A percentile compares a stretch with the other conserved stretches of the same genome.
These are phyloP conservation scores for Megamerina dolium DNA, from an alignment of 2,888 invertebrate species.

Conservation along the genomic window DNA sequence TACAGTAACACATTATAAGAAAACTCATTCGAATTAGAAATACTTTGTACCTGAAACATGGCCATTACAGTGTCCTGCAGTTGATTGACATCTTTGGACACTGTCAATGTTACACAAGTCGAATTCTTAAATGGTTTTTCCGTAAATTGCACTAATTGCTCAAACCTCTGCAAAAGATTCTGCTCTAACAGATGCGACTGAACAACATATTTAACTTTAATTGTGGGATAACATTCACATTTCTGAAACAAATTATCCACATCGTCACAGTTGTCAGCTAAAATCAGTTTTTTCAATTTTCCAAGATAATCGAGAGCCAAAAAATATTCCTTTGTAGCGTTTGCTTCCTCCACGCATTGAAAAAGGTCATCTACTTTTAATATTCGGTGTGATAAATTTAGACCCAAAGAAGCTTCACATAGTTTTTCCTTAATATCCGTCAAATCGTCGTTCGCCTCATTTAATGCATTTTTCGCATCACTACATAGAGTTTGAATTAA, in stretches of 20 bases:
- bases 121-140: constrained; percentile 44
- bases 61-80: constrained; percentile 43
- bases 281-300: constrained; percentile 38
- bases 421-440: constrained; percentile 54
- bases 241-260: constrained; percentile 36
- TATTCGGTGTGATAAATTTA: constrained; percentile 46
- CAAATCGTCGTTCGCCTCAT: constrained; percentile 58
- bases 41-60: constrained; percentile 29
- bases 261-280: constrained; percentile 21
- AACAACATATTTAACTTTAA: constrained; percentile 43
- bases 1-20: neutral
- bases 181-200: constrained; percentile 42
- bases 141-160: constrained; percentile 39
- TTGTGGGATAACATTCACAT: constrained; percentile 42
- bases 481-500: constrained; percentile 52
- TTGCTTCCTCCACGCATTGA: constrained; percentile 44
- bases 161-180: constrained; percentile 44
- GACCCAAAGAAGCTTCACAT: constrained; percentile 54
- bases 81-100: constrained; percentile 39
- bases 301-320: constrained; percentile 38
- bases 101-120: constrained; percentile 39
- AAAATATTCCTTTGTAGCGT: constrained; percentile 39
- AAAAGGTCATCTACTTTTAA: constrained; percentile 51
- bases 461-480: constrained; percentile 57
- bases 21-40: neutral